Base-by-base conservation (phyloP, 2,888 invertebrate genomes). In the Alcis repandata region DNA sequence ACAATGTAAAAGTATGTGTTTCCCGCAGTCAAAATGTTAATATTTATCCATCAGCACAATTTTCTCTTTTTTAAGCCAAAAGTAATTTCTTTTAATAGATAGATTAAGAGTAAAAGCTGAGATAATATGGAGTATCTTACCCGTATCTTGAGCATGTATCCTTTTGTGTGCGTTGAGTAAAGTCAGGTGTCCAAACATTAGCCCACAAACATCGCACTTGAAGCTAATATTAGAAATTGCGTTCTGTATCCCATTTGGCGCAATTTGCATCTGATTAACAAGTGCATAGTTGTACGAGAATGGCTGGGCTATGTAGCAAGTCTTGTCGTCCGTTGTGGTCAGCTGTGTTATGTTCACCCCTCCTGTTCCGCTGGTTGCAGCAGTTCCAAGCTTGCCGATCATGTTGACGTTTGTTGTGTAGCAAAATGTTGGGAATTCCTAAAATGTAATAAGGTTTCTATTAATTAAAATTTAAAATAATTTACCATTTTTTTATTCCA, bases 151-250 rank as follows among this genome's bases (percentile, higher is more conserved):
- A 65, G 95, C 95, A 83, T 97, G 97, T 80, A 96, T 96, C 74
- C 97, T 95, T 90, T 97, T 98, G 87, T 97, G 97, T 79, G 97
- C 97, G 89, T 97, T 97, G n/a, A 97, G 90, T 63, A 97, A 87
- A 51, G 96, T 95, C 70, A 97, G 94, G 83, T 97, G 97, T 0
- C 96, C 96, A 86, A 97, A 98, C 94, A 97, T 97, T 67, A 97
- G 92, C 48, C 97, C 97, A 81, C 97, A 97, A 9, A 97, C 96
- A 87, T 98, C 97, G 88, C 97, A 97, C 89, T 97, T 98, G 85
- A 97, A 97, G 75, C 97, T 97, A 27, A 97, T 97, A 82, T 97
- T 97, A 15, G 96, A 95, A 82, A 96, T 96, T 62, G 96, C 95
- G 78, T 96, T 96, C 82, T 96, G 95, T 59, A 95, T 86, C 67